Base-by-base conservation (phyloP, 2,888 invertebrate species). In the Clostera curtula region DNA sequence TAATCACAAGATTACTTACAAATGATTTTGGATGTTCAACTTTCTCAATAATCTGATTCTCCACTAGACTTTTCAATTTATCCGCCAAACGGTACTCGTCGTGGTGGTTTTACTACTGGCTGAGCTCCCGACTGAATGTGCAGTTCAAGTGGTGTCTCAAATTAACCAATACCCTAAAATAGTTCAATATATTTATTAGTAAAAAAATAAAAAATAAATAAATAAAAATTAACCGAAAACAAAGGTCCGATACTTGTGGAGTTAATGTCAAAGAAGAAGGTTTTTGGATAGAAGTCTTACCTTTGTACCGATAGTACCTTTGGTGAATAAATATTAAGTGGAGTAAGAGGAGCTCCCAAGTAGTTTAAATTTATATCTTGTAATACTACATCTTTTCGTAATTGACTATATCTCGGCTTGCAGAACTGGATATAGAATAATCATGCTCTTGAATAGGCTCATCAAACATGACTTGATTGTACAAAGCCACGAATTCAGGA, bases 101-200 rank as follows among this genome's bases (percentile, higher is more conserved):
- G 24, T 3, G 40, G 34, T 3, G 36, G 36, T 24, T 18, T 25
- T n/a, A 40, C 29, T 5, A 40, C 29, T 2, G 31, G 30, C 10
- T 31, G 17, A 7, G 10, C 27, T 1, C 14, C 29, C 18, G 24
- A 17, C 1, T n/a, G 4, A 17, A 17, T 34, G 37, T 12, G 35
- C 12, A 43, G 29, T 22, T 37, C n/a, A 9, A 40, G 13, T 3
- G 31, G 27, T 5, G 5, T 25, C 4, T 32, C 9, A 32, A 43
- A 43, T 12, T 40, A 8, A 2, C 31, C 40, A 1, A 40, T 24
- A 9, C 36, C 32, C 33, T 35, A 34, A 16, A 36, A 30, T n/a
- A 27, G 15, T 29, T 31, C 24, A 19, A 2, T 17, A 23, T 23
- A 16, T 11, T 11, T 14, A 20, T 21, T 13, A 11, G 16, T 18